phyloP scores from a whole-genome alignment of 2,888 invertebrate species.

The Dicyrtoma fusca region DNA sequence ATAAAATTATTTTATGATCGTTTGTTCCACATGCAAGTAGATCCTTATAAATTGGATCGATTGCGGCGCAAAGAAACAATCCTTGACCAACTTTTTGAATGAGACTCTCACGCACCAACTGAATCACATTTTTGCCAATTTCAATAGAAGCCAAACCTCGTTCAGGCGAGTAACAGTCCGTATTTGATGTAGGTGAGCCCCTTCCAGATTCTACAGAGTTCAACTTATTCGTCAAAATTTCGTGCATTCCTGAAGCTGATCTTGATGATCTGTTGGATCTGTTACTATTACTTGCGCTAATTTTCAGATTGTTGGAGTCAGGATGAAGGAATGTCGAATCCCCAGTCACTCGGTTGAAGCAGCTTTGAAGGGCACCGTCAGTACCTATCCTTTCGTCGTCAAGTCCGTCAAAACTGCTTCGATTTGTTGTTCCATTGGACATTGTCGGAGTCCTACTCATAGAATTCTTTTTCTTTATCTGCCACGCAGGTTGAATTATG shows the following conservation, averaged over 20 bases:
- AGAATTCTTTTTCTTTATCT: neutral
- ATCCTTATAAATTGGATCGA: slow-evolving; percentile 39
- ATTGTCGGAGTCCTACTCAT: too few relatives aligned
- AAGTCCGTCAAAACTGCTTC: too few relatives aligned
- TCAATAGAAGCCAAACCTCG: slow-evolving; percentile 38
- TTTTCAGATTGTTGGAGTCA: neutral
- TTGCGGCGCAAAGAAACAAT: slow-evolving; percentile 48
- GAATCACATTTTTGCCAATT: slow-evolving; percentile 37
- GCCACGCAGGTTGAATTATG: slow-evolving; percentile 18
- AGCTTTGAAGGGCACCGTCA: too few relatives aligned
- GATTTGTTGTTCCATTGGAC: too few relatives aligned
- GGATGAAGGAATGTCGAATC: neutral
- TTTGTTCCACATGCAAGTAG: slow-evolving; percentile 52
- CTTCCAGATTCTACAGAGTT: slow-evolving; percentile 21
- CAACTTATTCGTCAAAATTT: neutral
- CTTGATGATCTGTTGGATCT: neutral
- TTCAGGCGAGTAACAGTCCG: slow-evolving; percentile 38
- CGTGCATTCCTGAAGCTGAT: neutral
- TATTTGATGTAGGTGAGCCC: slow-evolving; percentile 45
- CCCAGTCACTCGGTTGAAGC: slow-evolving; percentile 1
- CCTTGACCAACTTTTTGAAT: slow-evolving; percentile 42
- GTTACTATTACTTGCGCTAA: neutral
- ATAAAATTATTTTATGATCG: slow-evolving; percentile 49
- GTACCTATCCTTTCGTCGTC: too few relatives aligned
- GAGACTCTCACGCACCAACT: slow-evolving; percentile 43